Evolutionary conservation across 2,113 vertebrate genomes (phyloP).

Genomic region (Vicugna pacos): DNA sequence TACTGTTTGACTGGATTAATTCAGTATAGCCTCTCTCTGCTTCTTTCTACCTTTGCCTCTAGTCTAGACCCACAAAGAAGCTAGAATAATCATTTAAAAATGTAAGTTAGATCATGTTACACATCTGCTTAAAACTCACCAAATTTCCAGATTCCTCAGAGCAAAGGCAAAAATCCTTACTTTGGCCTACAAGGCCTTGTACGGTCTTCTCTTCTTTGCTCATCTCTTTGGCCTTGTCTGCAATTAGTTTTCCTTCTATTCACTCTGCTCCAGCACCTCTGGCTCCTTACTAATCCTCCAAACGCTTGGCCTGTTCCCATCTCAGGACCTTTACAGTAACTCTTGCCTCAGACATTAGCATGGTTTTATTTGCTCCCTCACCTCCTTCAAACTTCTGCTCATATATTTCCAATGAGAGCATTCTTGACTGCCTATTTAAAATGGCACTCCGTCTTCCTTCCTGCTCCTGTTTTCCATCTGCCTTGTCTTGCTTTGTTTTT

Average conservation of each 20-base stretch:
- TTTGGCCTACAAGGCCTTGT: neutral
- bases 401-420: neutral
- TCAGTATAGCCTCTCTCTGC: neutral
- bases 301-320: neutral
- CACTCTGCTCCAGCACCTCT: neutral
- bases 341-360: neutral
- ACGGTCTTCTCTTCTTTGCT: neutral
- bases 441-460: neutral
- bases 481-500: constrained; percentile 22
- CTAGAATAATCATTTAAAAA: neutral
- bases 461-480: neutral
- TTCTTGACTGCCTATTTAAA: neutral
- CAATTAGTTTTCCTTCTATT: neutral
- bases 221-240: neutral
- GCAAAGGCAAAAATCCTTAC: neutral
- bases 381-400: neutral
- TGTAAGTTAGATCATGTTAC: neutral
- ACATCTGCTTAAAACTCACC: neutral
- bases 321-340: neutral
- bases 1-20: neutral
- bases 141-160: neutral
- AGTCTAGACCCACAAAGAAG: neutral
- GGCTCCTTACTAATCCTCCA: neutral
- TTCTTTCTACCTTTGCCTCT: neutral
- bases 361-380: neutral